Base-by-base conservation (phyloP, 1,140 invertebrate genomes). In the Tetramorium alpestre region DNA sequence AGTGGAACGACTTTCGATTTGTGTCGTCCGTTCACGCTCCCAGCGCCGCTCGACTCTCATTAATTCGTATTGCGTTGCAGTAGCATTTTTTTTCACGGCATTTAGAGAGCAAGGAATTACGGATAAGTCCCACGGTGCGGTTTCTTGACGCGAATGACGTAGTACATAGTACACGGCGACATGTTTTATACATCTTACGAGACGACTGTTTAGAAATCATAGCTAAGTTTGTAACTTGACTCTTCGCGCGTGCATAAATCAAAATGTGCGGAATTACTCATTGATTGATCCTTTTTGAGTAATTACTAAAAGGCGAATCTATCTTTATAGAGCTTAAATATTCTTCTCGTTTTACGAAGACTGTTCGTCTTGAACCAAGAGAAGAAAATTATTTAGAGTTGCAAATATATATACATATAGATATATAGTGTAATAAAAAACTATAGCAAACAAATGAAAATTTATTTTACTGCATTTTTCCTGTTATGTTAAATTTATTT, bases 1-100 rank as follows among this genome's bases (percentile, higher is more conserved):
- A 33, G 80, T 84, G 80, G 80, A 89, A 89, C 81, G 85, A 89
- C 88, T 84, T 82, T 87, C 78, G 54, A 87, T 84, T 73, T 84
- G 80, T 84, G 80, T 75, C 80, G 67, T 75, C 80, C 65, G 80
- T 75, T 73, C 80, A 62, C 80, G 69, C 54, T 81, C 64, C 54
- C 41, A 73, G 25, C 18, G 51, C 16, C 67, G 65, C 47, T 16
- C 67, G 54, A 16, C 25, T n/a, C 69, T 84, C 56, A 84, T 84
- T 84, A 84, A 84, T 84, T 84, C 69, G 80, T 60, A 70, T 49
- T 84, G 78, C 78, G 22, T 60, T 60, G 69, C 28, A 22, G 41
- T 60, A 60, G 44, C 56, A 44, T 77, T 67, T 38, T 84, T 60
- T 75, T 73, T 47, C 51, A 18, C 10, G 77, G 11, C 11, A 47